These are phyloP conservation scores for Drosophila borealis DNA, from an alignment of 2,888 invertebrate genomes.

Conservation along the genomic window DNA sequence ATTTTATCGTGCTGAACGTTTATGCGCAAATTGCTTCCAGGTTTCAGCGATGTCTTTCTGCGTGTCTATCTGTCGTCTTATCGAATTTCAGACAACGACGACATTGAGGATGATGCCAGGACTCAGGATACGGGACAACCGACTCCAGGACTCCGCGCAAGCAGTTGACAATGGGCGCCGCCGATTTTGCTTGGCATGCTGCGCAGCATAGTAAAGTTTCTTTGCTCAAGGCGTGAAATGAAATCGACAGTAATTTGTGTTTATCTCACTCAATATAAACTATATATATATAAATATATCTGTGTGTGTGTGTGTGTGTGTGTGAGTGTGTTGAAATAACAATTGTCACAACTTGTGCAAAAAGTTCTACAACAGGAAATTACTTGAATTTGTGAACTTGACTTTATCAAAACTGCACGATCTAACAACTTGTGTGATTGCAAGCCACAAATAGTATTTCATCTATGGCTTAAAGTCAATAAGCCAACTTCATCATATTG, in stretches of 20 bases:
- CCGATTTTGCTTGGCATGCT: slow-evolving; percentile 53
- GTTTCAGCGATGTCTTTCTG: slow-evolving; percentile 58
- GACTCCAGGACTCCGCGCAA: slow-evolving; percentile 14
- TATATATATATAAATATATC: slow-evolving; percentile 8
- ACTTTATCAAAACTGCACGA: slow-evolving; percentile 67
- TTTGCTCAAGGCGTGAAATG: slow-evolving; percentile 77
- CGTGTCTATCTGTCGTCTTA: slow-evolving; percentile 58
- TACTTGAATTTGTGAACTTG: slow-evolving; percentile 73
- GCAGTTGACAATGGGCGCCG: slow-evolving; percentile 56
- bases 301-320: background rate
- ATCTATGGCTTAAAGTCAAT: slow-evolving; percentile 59
- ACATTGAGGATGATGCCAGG: slow-evolving; percentile 41
- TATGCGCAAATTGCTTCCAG: slow-evolving; percentile 81
- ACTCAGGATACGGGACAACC: slow-evolving; percentile 13
- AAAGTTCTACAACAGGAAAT: slow-evolving; percentile 66
- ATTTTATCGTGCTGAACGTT: slow-evolving; percentile 79
- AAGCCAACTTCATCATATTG: slow-evolving; percentile 68
- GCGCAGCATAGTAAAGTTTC: slow-evolving; percentile 64
- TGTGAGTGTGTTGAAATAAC: slow-evolving; percentile 57
- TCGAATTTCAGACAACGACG: slow-evolving; percentile 67
- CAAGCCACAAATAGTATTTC: slow-evolving; percentile 60
- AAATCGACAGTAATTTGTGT: slow-evolving; percentile 79
- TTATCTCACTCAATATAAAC: slow-evolving; percentile 51
- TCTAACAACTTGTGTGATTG: slow-evolving; percentile 57
- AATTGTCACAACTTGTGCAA: slow-evolving; percentile 69